Base-by-base conservation (phyloP, 2,797 vertebrate species). In the Sebastes cheni region DNA sequence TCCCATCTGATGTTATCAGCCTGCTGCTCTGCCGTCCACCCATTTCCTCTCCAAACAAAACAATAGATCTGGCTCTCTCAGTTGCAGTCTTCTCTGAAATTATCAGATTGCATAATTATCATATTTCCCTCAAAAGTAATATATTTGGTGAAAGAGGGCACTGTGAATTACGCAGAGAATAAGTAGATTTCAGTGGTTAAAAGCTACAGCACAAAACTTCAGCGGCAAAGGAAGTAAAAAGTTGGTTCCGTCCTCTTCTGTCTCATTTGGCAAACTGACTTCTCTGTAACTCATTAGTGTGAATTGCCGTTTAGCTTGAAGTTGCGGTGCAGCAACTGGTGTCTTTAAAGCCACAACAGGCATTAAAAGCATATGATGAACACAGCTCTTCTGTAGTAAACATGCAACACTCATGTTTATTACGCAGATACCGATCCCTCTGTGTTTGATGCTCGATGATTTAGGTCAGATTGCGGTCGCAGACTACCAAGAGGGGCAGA, bases 1-100 rank as follows among this genome's bases (percentile, higher is more conserved):
- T 94, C 86, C 90, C 88, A 90, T 91, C 80, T 81, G 94, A 95
- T 95, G 84, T 85, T 92, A 94, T 95, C 93, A 58, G 71, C 30
- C 29, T 11, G 72, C 82, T 1, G 32, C 76, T 80, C 56, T 72
- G 75, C 66, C 65, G 32, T 88, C 89, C 93, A 80, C 91, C 90
- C 86, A 87, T 89, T 95, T 95, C 92, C 94, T 89, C 50, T 72
- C 73, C 14, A 78, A 91, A 85, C 84, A 85, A 87, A 91, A 89
- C 87, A 85, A 86, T 92, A 82, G 69, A 60, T 52, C 14, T 6
- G 8, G 6, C 42, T 74, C 8, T 18, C 74, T 79, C 39, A 54
- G 60, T 77, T 60, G 30, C 32, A 14, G 30, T 72, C 50, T 8
- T 50, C 70, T 61, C n/a, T 64, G 5, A 60, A 74, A 61, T 55